Conservation (phyloP, 2,797 vertebrate genomes). For the Rhinogobio ventralis region DNA sequence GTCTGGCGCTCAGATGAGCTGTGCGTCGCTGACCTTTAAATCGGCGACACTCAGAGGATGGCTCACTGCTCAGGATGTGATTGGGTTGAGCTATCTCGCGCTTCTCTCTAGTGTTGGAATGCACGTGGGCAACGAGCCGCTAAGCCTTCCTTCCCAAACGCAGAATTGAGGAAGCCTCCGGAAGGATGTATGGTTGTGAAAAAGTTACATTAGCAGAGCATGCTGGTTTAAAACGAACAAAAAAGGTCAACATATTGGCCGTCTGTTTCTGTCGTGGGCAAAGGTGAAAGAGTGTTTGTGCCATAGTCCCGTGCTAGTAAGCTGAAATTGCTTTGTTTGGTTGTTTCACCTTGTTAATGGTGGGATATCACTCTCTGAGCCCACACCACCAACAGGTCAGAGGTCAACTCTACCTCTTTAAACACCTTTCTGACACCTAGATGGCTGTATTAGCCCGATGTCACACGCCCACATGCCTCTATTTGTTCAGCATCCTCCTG, state of each 20-base stretch:
- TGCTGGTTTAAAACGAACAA: constrained; percentile 24
- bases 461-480: neutral
- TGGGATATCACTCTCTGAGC: constrained; percentile 24
- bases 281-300: constrained; percentile 19
- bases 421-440: constrained; percentile 36
- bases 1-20: constrained; percentile 70
- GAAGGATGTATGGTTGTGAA: constrained; percentile 29
- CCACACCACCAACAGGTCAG: constrained; percentile 45
- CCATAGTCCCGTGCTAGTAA: constrained; percentile 14
- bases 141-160: constrained; percentile 24
- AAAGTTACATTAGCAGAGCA: constrained; percentile 49
- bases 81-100: constrained; percentile 59
- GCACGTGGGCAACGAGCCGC: constrained; percentile 31
- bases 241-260: constrained; percentile 54
- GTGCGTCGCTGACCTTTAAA: constrained; percentile 78
- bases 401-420: constrained; percentile 52
- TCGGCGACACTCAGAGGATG: constrained; percentile 71
- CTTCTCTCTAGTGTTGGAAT: constrained; percentile 58
- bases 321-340: constrained; percentile 46
- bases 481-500: constrained; percentile 38
- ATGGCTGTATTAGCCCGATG: constrained; percentile 18
- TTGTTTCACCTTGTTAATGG: constrained; percentile 51
- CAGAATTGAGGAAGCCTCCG: constrained; percentile 10
- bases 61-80: constrained; percentile 71
- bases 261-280: constrained; percentile 4